These are phyloP conservation scores for Caenorhabditis afra DNA, from an alignment of 2,888 invertebrate genomes.

Conservation along the genomic window DNA sequence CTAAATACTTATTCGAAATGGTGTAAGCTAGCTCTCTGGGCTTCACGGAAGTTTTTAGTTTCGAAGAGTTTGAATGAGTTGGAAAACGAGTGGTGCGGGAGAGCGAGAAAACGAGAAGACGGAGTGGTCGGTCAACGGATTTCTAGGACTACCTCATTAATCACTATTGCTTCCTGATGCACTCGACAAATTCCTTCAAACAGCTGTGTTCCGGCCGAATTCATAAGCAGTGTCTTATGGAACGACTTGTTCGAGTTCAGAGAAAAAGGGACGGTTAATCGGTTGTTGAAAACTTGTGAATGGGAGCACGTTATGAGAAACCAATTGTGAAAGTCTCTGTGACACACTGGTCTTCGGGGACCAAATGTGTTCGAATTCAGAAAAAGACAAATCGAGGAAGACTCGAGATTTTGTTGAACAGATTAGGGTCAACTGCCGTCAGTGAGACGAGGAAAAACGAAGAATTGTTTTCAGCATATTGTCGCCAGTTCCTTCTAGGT, in stretches of 20 bases:
- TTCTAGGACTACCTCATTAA: slow-evolving; percentile 49
- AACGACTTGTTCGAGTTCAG: not conserved
- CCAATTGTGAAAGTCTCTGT: slow-evolving; percentile 49
- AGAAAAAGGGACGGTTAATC: slow-evolving; percentile 34
- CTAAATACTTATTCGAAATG: too few relatives aligned
- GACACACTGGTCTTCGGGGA: slow-evolving; percentile 51
- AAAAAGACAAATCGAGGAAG: slow-evolving; percentile 35
- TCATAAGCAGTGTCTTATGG: slow-evolving; percentile 9
- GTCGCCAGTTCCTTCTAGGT: slow-evolving; percentile 17
- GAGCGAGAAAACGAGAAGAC: slow-evolving; percentile 6
- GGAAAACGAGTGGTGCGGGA: slow-evolving; percentile 1
- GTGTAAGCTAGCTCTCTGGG: too few relatives aligned
- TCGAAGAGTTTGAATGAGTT: not conserved
- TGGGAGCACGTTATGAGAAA: slow-evolving; percentile 44
- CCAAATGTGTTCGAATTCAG: slow-evolving; percentile 51
- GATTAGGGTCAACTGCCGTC: slow-evolving; percentile 33
- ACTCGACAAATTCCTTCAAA: slow-evolving; percentile 32
- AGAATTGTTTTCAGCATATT: slow-evolving; percentile 41
- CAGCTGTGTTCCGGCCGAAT: slow-evolving; percentile 29
- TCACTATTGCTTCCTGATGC: slow-evolving; percentile 51
- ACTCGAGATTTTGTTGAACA: slow-evolving; percentile 42
- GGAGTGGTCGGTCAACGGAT: slow-evolving; percentile 36
- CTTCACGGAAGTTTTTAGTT: too few relatives aligned
- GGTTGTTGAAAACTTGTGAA: slow-evolving; percentile 6
- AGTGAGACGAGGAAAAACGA: slow-evolving; percentile 4